Evolutionary conservation across 2,113 vertebrate species (phyloP), one percentile per base, ranked within the genome.

Genomic region (Poeciliopsis retropinna): DNA sequence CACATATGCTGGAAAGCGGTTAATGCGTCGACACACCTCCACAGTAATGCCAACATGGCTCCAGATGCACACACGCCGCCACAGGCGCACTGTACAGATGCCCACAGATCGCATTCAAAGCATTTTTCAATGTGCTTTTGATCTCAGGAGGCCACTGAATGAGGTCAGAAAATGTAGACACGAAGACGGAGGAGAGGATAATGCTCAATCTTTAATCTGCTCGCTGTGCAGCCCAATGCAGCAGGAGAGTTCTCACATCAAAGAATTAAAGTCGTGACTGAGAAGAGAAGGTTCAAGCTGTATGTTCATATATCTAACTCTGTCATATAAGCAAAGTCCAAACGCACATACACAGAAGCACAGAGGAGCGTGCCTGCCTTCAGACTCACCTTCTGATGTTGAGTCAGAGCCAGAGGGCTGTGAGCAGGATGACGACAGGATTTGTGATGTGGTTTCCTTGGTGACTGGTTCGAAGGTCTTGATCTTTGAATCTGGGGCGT

Each of bases 401-500:
- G 95, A 94, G 92, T 97, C 95, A 90, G 94, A 95, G 95, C 93
- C 94, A 95, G 93, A 89, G 93, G 94, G 93, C 91, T 92, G 57
- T 3, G 44, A 84, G 62, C 64, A 75, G 81, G 93, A 94, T 89
- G 95, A 95, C 90, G 92, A 87, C 93, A 93, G 93, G 94, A 95
- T 95, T 94, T 96, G 96, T 90, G 89, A 78, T 54, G 82, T 64
- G 69, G 87, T 89, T 85, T 93, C 91, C 89, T 77, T 92, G 87
- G 84, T 10, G 65, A 86, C 87, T 0, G 51, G 83, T 85, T 94
- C 92, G 92, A 94, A 67, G 94, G 94, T 94, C 95, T 95, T 95
- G 95, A 95, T 96, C 95, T 96, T 96, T 94, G 94, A 94, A 95
- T 96, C 97, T 85, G 95, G 93, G 93, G 95, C 86, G 86, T 97